phyloP scores from a whole-genome alignment of 2,113 vertebrate genomes.

The Accipiter virgatus region DNA sequence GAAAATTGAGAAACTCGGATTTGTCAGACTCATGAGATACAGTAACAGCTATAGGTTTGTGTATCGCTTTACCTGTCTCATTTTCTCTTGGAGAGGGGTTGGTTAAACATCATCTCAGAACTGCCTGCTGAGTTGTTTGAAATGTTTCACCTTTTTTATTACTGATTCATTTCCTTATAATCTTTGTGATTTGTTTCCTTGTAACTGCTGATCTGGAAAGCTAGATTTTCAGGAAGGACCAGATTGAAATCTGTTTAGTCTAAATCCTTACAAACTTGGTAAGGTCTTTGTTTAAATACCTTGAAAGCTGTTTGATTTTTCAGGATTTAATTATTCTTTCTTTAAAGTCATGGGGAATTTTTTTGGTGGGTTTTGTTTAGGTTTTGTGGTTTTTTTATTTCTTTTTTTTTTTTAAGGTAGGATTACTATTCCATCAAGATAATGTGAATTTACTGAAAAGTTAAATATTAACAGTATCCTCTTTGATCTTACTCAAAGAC shows the following conservation, averaged over 20 bases:
- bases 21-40: background rate
- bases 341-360: background rate
- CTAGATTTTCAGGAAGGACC: background rate
- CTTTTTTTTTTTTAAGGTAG: accelerated
- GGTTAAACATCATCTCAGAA: background rate
- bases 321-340: background rate
- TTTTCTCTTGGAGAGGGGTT: background rate
- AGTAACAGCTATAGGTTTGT: background rate
- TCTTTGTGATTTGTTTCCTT: background rate
- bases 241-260: background rate
- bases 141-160: background rate
- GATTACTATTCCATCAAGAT: background rate
- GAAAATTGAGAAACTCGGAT: background rate
- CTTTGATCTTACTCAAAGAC: background rate
- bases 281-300: background rate
- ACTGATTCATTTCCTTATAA: background rate
- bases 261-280: background rate
- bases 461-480: background rate
- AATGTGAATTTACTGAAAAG: background rate
- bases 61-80: background rate
- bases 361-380: background rate
- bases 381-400: too few species aligned
- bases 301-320: background rate
- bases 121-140: background rate
- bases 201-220: constrained; percentile 1